Percentiles rank a stretch among this genome's conserved stretches.
phyloP scores from a whole-genome alignment of 1,140 invertebrate species.

The Drosophila persimilis region DNA sequence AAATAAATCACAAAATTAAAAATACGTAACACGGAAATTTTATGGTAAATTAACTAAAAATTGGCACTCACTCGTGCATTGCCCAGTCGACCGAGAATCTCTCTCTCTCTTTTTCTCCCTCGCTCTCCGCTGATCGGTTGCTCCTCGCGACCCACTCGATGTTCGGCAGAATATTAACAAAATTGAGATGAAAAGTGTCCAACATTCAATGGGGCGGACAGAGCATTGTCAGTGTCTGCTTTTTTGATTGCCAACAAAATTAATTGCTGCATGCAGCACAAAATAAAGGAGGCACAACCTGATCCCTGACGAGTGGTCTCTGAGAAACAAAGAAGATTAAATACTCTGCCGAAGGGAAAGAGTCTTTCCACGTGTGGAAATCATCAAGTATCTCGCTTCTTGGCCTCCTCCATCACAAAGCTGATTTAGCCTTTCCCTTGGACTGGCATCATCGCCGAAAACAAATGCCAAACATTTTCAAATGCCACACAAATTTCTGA shows the following conservation, averaged over 20 bases:
- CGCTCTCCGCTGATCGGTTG: background rate
- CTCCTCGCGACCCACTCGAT: too few species aligned
- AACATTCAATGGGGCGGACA: conserved; percentile 1
- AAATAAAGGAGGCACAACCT: background rate
- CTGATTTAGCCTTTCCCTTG: background rate
- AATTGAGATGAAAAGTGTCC: conserved; percentile 23
- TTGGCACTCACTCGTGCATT: conserved; percentile 48
- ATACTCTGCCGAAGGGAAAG: background rate
- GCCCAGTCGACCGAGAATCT: conserved; percentile 36
- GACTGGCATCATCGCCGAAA: conserved; percentile 14
- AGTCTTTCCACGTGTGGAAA: too few species aligned
- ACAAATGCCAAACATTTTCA: conserved; percentile 65
- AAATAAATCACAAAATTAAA: conserved; percentile 78
- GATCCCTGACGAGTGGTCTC: background rate
- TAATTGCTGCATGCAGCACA: conserved; percentile 38
- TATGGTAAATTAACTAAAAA: conserved; percentile 71
- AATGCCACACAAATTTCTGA: conserved; percentile 62
- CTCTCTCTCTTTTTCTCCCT: background rate
- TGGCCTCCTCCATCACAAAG: too few species aligned
- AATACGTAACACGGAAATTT: conserved; percentile 68
- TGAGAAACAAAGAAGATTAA: background rate
- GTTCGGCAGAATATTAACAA: conserved; percentile 24
- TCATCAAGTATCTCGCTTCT: too few species aligned
- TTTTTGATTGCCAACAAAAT: conserved; percentile 38
- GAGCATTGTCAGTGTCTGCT: conserved; percentile 13